Base-by-base conservation (phyloP, 2,797 vertebrate species). In the Ficedula albicollis region DNA sequence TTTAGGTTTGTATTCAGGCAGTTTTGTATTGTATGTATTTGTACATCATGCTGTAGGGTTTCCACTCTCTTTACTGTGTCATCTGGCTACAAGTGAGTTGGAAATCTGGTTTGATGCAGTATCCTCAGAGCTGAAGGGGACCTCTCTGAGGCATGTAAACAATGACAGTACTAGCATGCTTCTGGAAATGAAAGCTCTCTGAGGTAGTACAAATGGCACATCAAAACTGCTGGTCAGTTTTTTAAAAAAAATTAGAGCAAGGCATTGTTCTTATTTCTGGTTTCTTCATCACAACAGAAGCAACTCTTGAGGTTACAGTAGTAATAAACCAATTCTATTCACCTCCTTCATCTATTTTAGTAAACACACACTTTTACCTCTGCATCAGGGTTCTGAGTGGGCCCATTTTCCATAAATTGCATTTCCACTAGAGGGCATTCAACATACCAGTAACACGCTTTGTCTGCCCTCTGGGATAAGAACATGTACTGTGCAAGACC, bases 391-490 rank as follows among this genome's bases (percentile, higher is more conserved):
- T 41, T 46, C 66, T 84, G 23, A 34, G 9, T 11, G 55, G 69
- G 36, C n/a, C 59, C 54, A 17, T 73, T 86, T 84, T 76, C 70
- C 44, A 26, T 23, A 59, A 86, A 22, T 49, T 73, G 23, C 80
- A 39, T 82, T 94, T 92, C 56, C 81, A 74, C 29, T 73, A 76
- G 80, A 58, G 58, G 58, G 48, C 48, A 77, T 95, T 79, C 13
- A 76, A 5, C 67, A 87, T 66, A 36, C 27, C 25, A 26, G 17
- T 22, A n/a, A 59, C 32, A 48, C 4, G 12, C 58, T 88, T 48
- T 62, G 39, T 8, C 19, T 29, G n/a, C 38, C 25, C 55, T 55
- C 18, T 66, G 43, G n/a, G 41, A 27, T 26, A 18, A 25, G 7
- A 4, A 3, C 10, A 1, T 4, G 21, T 5, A 4, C 15, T 10